Percentiles rank a stretch among this genome's conserved stretches.
Conservation (phyloP, 2,888 invertebrate species). For the Cephus pygmeus region DNA sequence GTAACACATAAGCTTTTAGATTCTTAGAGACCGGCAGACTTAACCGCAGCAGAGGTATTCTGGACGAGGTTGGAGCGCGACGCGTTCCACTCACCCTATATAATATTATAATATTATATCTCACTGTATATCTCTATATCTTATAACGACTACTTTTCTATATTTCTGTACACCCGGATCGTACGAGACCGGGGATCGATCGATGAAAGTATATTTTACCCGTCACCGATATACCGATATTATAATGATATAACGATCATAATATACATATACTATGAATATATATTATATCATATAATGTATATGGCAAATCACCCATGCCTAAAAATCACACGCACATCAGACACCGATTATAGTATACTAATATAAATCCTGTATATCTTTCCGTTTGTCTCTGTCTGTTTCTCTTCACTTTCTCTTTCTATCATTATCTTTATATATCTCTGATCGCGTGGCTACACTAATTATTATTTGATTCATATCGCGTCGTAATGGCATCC, state of each 20-base stretch:
- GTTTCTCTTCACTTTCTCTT: background rate
- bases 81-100: conserved; percentile 26
- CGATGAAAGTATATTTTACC: conserved; percentile 4
- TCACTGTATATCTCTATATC: background rate
- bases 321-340: background rate
- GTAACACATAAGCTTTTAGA: conserved; percentile 29
- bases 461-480: background rate
- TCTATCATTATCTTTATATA: background rate
- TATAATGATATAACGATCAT: conserved; percentile 5
- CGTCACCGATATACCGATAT: conserved; percentile 10
- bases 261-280: conserved; percentile 11
- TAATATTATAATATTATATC: conserved; percentile 4
- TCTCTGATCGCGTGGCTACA: background rate
- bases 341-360: background rate
- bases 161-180: background rate
- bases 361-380: background rate
- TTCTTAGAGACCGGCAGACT: conserved; percentile 53
- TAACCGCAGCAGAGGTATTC: conserved; percentile 66
- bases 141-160: background rate
- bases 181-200: background rate
- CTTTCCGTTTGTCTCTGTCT: background rate
- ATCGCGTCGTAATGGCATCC: conserved; percentile 55
- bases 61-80: conserved; percentile 59
- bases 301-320: background rate
- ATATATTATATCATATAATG: conserved; percentile 13